phyloP scores from a whole-genome alignment of 2,888 invertebrate genomes.

The Hipparchia sbordonii region DNA sequence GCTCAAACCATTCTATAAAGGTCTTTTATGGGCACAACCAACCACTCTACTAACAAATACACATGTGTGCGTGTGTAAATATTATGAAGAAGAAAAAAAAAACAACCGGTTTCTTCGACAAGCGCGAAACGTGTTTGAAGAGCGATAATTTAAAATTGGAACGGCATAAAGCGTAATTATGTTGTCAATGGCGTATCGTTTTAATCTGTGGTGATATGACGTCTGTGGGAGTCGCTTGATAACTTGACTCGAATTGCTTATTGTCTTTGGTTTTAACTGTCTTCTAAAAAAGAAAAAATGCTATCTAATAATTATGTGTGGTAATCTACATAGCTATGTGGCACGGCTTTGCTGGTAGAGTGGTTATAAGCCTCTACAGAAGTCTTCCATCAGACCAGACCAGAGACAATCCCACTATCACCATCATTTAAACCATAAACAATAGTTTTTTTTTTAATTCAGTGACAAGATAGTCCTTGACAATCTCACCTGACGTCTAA shows the following conservation, averaged over 20 bases:
- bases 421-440: no score
- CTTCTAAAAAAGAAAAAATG: background rate
- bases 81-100: conserved; percentile 17
- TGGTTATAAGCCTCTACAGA: no score
- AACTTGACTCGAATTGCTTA: background rate
- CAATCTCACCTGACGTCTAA: no score
- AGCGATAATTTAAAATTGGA: conserved; percentile 37
- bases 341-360: no score
- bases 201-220: conserved; percentile 36
- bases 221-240: conserved; percentile 29
- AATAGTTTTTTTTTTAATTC: no score
- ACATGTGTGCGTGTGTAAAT: conserved; percentile 19
- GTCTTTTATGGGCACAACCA: background rate
- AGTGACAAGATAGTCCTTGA: no score
- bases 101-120: conserved; percentile 17
- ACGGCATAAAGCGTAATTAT: conserved; percentile 51
- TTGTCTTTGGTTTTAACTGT: conserved; percentile 3
- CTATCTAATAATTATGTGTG: no score
- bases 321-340: no score
- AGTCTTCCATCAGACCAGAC: no score
- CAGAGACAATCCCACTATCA: no score
- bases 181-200: conserved; percentile 50
- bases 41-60: background rate
- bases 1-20: conserved; percentile 10
- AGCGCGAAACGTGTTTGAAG: conserved; percentile 31